phyloP scores from a whole-genome alignment of 2,888 invertebrate genomes.

The Sympetrum striolatum region DNA sequence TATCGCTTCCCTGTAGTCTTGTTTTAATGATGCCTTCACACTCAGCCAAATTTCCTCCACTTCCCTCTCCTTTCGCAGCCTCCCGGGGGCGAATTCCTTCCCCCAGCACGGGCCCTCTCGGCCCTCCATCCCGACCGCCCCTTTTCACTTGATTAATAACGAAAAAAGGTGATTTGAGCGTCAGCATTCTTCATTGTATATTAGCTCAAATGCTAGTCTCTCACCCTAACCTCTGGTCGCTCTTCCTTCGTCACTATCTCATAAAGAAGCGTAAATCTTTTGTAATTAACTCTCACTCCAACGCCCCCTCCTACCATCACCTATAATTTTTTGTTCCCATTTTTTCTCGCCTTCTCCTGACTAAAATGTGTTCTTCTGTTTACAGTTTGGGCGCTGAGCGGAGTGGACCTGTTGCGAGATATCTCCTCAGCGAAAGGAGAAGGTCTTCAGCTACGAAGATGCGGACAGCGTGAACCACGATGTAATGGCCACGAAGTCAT shows the following conservation, averaged over 20 bases:
- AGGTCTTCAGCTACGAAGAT: neutral
- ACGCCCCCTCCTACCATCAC: neutral
- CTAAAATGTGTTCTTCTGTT: conserved; percentile 16
- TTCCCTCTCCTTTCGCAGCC: neutral
- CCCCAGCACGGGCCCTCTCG: neutral
- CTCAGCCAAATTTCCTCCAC: neutral
- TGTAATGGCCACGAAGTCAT: neutral
- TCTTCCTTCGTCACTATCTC: neutral
- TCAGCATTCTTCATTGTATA: conserved; percentile 39
- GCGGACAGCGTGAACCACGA: neutral
- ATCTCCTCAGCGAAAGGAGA: neutral
- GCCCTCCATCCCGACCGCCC: neutral
- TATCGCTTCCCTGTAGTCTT: neutral
- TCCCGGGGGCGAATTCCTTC: conserved; percentile 29
- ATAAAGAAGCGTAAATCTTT: conserved; percentile 39
- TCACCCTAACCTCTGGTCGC: neutral
- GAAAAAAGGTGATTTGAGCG: conserved; percentile 41
- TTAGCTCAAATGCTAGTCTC: conserved; percentile 28
- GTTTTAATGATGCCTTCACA: conserved; percentile 17
- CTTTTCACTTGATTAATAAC: conserved; percentile 38
- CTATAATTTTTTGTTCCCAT: neutral
- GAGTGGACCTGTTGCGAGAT: neutral
- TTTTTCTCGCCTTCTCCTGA: conserved; percentile 27
- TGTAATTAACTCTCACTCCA: conserved; percentile 37
- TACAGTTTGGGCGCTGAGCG: conserved; percentile 5